Evolutionary conservation across 1,140 invertebrate genomes (phyloP).

Genomic region (Sipha flava): DNA sequence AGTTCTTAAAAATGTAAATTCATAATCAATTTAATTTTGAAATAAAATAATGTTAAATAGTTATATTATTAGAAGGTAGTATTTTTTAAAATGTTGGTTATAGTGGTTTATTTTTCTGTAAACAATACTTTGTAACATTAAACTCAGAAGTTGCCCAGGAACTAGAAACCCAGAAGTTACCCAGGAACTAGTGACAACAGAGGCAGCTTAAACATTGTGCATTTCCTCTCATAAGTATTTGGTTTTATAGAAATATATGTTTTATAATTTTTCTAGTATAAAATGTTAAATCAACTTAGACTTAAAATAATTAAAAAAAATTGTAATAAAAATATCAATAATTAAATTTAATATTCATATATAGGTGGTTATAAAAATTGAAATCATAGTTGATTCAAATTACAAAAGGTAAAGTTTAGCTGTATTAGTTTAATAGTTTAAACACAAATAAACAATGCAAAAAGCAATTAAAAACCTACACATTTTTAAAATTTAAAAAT

Average conservation of each 20-base stretch:
- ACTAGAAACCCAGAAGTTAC: too few species aligned
- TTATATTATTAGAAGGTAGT: too few species aligned
- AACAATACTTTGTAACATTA: too few species aligned
- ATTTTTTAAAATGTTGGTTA: too few species aligned
- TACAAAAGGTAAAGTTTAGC: not conserved
- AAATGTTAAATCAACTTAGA: not conserved
- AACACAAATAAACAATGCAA: not conserved
- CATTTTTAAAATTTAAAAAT: not conserved
- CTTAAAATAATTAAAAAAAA: not conserved
- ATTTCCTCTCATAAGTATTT: too few species aligned
- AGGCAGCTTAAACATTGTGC: too few species aligned
- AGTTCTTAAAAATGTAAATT: too few species aligned
- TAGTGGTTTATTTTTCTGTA: too few species aligned
- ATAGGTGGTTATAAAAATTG: not conserved
- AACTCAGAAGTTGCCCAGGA: too few species aligned
- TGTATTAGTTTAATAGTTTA: not conserved
- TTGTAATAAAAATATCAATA: not conserved
- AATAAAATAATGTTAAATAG: too few species aligned
- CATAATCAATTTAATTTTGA: too few species aligned
- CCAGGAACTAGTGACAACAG: too few species aligned
- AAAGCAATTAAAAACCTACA: not conserved
- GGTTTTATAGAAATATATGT: not conserved
- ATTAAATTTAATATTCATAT: not conserved
- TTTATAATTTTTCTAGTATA: not conserved
- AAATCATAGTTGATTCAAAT: not conserved